A percentile compares a stretch with the other conserved stretches of the same genome.
These are phyloP conservation scores for Pyralis farinalis DNA, from an alignment of 2,888 invertebrate genomes.

Conservation along the genomic window DNA sequence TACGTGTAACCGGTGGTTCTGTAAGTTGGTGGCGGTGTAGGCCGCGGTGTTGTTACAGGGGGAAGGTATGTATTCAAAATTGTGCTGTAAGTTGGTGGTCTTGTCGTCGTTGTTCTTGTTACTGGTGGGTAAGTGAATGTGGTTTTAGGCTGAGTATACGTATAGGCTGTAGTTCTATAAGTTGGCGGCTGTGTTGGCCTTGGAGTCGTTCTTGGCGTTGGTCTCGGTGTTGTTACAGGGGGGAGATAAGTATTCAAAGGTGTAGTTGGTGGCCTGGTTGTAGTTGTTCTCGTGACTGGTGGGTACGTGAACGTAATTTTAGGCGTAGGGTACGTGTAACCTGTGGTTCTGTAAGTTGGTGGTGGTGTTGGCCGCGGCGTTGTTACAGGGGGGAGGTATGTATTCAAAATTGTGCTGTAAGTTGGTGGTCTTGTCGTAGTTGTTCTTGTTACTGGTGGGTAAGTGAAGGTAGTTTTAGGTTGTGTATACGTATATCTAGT, in stretches of 20 bases:
- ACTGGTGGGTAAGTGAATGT: conserved; percentile 15
- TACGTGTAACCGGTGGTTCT: not conserved
- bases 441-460: not conserved
- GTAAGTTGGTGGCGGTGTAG: conserved; percentile 8
- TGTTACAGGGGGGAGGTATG: conserved; percentile 14
- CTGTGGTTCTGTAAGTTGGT: conserved; percentile 5
- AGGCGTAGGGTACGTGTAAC: not conserved
- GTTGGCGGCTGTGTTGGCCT: conserved; percentile 10
- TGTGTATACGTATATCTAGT: not conserved
- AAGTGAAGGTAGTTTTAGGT: not conserved
- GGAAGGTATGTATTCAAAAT: conserved; percentile 17
- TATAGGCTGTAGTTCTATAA: not conserved
- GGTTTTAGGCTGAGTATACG: not conserved
- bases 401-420: conserved; percentile 21
- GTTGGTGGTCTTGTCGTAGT: conserved; percentile 13
- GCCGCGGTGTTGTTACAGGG: conserved; percentile 20
- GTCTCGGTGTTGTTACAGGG: conserved; percentile 13
- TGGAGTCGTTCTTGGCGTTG: conserved; percentile 11
- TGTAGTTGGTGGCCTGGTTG: conserved; percentile 17
- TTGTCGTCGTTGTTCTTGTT: conserved; percentile 2
- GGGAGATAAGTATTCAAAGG: conserved; percentile 22
- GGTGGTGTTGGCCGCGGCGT: conserved; percentile 13
- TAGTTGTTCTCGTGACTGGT: conserved; percentile 7
- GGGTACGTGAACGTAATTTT: too few relatives aligned
- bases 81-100: conserved; percentile 12